Base-by-base conservation (phyloP, 2,888 invertebrate species). In the Nymphalis urticae region DNA sequence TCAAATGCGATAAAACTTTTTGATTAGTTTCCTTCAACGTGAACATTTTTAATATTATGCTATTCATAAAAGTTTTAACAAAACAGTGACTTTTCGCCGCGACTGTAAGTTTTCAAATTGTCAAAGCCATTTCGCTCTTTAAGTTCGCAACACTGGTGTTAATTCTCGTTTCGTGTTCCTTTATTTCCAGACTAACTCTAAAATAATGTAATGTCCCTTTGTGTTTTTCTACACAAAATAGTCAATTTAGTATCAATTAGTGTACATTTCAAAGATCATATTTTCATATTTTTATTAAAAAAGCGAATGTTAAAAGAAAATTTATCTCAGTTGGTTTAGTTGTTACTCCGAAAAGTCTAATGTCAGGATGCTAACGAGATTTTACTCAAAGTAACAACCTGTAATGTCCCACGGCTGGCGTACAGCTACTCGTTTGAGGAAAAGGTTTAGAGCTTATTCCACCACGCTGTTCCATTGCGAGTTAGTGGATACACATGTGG, bases 61-160 rank as follows among this genome's bases (percentile, higher is more conserved):
- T 10, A 21, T 27, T 27, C 27, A 27, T 10, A 27, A 62, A 32
- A 32, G 54, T 32, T 54, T 54, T 16, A 16, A 16, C 17, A 8
- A 27, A 54, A 27, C 8, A 56, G 27, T n/a, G 61, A 65, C 64
- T 64, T 68, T 59, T 64, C 36, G 47, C 47, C 16, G 59, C 63
- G 53, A 71, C 36, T 48, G 59, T 59, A 65, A 62, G 62, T 65
- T 68, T 63, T 60, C 42, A 59, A 68, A 68, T 68, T 68, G 68
- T 68, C 62, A 62, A 64, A 60, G 48, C 62, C 62, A 65, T 68
- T 71, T 50, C 59, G 59, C 54, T 58, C 58, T 50, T 13, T 42
- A 64, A 70, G 68, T 68, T 68, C 58, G 48, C 36, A 48, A 53
- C 61, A 32, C 48, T 62, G 59, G 65, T 62, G 70, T 62, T 68